Conservation (phyloP, 2,113 vertebrate genomes). For the Microcebus griseorufus region DNA sequence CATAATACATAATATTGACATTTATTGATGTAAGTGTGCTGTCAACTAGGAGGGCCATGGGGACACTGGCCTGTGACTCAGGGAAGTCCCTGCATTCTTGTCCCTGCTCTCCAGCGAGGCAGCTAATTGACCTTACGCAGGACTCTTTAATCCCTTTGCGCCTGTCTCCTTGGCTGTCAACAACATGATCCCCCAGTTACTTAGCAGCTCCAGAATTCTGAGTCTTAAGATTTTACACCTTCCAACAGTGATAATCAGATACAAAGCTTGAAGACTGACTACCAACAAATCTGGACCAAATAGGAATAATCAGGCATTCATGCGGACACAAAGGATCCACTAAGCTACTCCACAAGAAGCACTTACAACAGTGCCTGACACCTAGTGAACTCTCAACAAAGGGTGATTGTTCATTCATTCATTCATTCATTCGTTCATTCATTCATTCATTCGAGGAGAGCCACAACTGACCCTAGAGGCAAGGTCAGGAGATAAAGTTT, state of each 20-base stretch:
- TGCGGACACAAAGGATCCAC: background rate
- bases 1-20: background rate
- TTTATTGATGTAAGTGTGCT: background rate
- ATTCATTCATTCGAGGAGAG: background rate
- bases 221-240: constrained; percentile 17
- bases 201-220: background rate
- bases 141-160: background rate
- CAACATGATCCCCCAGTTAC: constrained; percentile 34
- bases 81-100: background rate
- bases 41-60: background rate
- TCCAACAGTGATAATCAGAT: background rate
- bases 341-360: background rate
- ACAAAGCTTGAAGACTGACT: background rate
- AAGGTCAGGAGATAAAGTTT: background rate
- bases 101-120: rapidly evolving
- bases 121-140: background rate
- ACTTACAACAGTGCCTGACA: background rate
- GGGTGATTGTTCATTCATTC: rapidly evolving
- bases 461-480: background rate
- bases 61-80: background rate
- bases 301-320: background rate
- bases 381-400: rapidly evolving
- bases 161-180: background rate
- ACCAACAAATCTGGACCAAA: rapidly evolving
- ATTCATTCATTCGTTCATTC: background rate